These are phyloP conservation scores for Hoplostethus atlanticus DNA, from an alignment of 2,797 vertebrate genomes.

Conservation along the genomic window DNA sequence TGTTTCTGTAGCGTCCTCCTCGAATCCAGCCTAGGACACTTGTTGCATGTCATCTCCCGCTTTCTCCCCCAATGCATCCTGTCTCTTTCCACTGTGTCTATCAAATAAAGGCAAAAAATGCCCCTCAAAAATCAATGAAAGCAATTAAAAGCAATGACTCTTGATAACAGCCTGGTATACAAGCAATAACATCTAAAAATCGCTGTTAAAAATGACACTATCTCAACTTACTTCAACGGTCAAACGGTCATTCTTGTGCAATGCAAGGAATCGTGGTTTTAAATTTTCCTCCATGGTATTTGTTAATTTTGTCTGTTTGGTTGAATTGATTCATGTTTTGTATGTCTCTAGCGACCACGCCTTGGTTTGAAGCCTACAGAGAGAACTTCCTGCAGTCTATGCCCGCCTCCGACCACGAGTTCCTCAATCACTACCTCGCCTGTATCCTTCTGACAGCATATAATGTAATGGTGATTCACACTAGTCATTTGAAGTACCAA, in stretches of 20 bases:
- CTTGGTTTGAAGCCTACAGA: constrained; percentile 98
- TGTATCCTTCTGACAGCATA: constrained; percentile 91
- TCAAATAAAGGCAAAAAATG: no score
- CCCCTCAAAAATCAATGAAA: no score
- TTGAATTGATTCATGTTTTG: not conserved
- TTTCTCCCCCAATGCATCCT: no score
- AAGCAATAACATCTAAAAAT: not conserved
- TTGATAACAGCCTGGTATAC: not conserved
- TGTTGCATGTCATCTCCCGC: no score
- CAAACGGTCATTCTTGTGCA: not conserved
- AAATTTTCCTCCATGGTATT: not conserved
- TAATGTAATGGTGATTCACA: not conserved
- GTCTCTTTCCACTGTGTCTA: no score
- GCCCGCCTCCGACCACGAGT: constrained; percentile 96
- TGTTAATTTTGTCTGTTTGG: no score
- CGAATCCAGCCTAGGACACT: no score
- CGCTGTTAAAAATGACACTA: not conserved
- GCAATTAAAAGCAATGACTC: no score
- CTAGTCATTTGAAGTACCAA: not conserved
- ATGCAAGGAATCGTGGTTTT: not conserved
- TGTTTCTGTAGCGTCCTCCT: no score
- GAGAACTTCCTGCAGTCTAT: constrained; percentile 96
- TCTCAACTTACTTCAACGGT: not conserved
- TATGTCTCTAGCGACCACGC: constrained; percentile 91
- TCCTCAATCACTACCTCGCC: constrained; percentile 97